Conservation (phyloP, 2,113 vertebrate species). For the Cyphomyrus discorhynchus region DNA sequence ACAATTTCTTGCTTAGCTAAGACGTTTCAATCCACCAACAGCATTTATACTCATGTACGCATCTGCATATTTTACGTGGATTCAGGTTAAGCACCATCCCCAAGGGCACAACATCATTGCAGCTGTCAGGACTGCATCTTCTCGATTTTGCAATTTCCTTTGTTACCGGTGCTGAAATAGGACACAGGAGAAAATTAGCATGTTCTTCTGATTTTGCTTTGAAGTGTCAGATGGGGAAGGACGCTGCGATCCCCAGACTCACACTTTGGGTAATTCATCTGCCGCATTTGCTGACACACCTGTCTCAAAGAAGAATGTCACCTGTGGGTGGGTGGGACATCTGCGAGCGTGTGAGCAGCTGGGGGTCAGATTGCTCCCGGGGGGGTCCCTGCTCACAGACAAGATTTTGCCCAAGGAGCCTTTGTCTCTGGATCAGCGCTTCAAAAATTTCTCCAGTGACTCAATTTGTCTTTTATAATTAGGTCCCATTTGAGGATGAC, state of each 20-base stretch:
- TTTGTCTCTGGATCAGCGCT: not conserved
- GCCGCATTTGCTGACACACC: not conserved
- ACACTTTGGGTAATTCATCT: too few species aligned
- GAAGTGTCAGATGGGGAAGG: not conserved
- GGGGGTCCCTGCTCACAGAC: not conserved
- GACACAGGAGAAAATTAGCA: not conserved
- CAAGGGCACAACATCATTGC: not conserved
- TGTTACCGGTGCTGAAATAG: not conserved
- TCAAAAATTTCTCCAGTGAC: not conserved
- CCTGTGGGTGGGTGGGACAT: not conserved
- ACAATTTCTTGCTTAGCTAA: not conserved
- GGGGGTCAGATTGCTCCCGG: not conserved
- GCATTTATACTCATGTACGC: not conserved
- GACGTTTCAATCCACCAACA: not conserved
- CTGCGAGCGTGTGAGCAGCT: not conserved
- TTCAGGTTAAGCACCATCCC: not conserved
- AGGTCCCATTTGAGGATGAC: not conserved
- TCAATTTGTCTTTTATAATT: not conserved
- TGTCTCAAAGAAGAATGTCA: not conserved
- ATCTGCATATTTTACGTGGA: not conserved
- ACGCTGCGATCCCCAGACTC: not conserved
- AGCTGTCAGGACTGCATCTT: not conserved
- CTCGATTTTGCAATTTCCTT: not conserved
- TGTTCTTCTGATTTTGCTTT: not conserved
- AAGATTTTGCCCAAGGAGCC: not conserved